Conservation (phyloP, 2,113 vertebrate genomes). For the Hydrochoerus hydrochaeris region DNA sequence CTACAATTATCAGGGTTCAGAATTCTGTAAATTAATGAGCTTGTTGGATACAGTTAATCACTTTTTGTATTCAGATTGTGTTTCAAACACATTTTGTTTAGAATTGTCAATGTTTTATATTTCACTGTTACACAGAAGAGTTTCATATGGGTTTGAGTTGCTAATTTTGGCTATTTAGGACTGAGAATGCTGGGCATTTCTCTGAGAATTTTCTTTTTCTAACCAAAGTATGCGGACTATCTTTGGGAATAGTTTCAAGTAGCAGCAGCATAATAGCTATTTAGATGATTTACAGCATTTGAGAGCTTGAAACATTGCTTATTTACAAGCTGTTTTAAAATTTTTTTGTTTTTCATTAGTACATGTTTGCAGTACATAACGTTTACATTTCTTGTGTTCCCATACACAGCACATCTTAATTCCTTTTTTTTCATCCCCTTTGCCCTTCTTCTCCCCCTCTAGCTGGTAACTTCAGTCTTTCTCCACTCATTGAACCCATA, state of each 20-base stretch:
- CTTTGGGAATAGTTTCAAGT: slow-evolving; percentile 36
- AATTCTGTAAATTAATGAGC: slow-evolving; percentile 25
- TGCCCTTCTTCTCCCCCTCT: not conserved
- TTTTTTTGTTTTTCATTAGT: not conserved
- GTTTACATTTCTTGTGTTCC: not conserved
- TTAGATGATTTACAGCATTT: not conserved
- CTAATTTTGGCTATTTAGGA: not conserved
- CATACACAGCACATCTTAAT: not conserved
- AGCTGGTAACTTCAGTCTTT: not conserved
- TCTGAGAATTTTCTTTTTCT: slow-evolving; percentile 45
- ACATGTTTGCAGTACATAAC: not conserved
- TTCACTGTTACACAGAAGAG: not conserved
- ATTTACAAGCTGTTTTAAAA: slow-evolving; percentile 26
- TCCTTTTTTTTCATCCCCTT: not conserved
- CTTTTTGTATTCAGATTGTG: slow-evolving; percentile 31
- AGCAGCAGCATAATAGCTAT: not conserved
- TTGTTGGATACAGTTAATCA: slow-evolving; percentile 40
- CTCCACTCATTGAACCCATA: not conserved
- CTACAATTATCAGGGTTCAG: slow-evolving; percentile 24
- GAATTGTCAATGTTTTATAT: slow-evolving; percentile 47
- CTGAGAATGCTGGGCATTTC: not conserved
- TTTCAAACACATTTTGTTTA: slow-evolving; percentile 54
- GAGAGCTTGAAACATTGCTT: not conserved
- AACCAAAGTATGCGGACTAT: not conserved
- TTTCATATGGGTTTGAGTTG: slow-evolving; percentile 50